phyloP scores from a whole-genome alignment of 2,797 vertebrate species.

The Cygnus olor region DNA sequence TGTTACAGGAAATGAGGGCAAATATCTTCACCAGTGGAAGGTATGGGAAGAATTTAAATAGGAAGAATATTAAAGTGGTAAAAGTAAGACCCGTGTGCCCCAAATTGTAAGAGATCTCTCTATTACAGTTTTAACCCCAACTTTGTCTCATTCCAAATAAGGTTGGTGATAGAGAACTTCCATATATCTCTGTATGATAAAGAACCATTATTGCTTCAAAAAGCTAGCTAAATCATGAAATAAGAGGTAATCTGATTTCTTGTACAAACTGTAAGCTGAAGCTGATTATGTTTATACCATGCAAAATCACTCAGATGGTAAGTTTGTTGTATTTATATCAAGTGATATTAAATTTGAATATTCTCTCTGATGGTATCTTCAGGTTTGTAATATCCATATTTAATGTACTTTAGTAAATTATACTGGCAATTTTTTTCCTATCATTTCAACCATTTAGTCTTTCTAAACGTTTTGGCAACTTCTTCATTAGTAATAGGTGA shows the following conservation, averaged over 20 bases:
- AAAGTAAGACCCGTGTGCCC: background rate
- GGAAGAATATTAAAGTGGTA: background rate
- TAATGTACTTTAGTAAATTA: background rate
- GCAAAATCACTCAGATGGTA: background rate
- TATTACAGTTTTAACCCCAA: rapidly evolving
- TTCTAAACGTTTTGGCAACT: background rate
- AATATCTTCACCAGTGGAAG: slow-evolving; percentile 36
- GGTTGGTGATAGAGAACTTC: background rate
- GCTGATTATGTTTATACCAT: background rate
- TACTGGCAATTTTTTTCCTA: background rate
- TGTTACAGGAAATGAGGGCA: slow-evolving; percentile 53
- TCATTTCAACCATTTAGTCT: background rate
- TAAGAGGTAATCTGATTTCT: background rate
- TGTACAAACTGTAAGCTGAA: background rate
- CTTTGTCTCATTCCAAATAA: background rate
- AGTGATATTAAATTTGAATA: background rate
- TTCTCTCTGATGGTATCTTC: background rate
- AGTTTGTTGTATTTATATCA: background rate
- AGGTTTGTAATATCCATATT: background rate
- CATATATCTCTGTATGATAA: background rate
- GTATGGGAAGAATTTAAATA: slow-evolving; percentile 54
- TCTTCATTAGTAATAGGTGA: background rate
- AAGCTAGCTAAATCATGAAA: background rate
- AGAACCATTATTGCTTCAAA: background rate
- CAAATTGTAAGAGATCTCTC: background rate